Evolutionary conservation across 2,113 vertebrate genomes (phyloP), one percentile per base, ranked within the genome.

Genomic region (Sinosuthora webbiana): DNA sequence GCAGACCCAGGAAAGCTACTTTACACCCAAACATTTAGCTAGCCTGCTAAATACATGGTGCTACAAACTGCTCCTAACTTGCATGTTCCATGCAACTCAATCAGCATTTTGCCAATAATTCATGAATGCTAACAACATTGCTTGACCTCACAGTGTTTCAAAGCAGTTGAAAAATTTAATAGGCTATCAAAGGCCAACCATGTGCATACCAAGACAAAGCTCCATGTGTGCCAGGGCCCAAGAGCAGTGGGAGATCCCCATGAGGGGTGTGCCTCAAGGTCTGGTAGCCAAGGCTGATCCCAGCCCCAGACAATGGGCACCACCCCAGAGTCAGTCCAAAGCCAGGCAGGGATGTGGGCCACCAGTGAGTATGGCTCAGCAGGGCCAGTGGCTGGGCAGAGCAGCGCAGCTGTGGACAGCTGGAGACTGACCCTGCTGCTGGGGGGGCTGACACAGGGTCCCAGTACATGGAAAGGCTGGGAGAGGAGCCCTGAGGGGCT

Each of bases 251-350:
- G 22, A 81, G 8, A 17, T 47, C 8, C 41, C n/a, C 12, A 6
- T 6, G 3, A 53, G 1, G 16, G 3, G 1, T n/a, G 8, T 41
- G 45, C 5, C 13, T 30, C 23, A 17, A 39, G 15, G 6, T 20
- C 37, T 45, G 30, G 37, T 4, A 70, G n/a, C 39, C 69, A 55
- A 28, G 15, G 30, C 6, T 49, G 31, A 53, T 12, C 25, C 33
- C 39, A 71, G 25, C 20, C 57, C 33, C 53, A 60, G 19, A 13
- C 30, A 28, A 0, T 24, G 42, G 23, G 11, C 16, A 70, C 5
- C 15, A 18, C 22, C 57, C 13, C 24, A 44, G 13, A 31, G 25
- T 35, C 2, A 3, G 45, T 22, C 15, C 28, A 35, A 31, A 60
- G 63, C 11, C 4, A 1, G 14, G 31, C 17, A 45, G 28, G 45